Base-by-base conservation (phyloP, 2,888 invertebrate species). In the Pterostichus niger region DNA sequence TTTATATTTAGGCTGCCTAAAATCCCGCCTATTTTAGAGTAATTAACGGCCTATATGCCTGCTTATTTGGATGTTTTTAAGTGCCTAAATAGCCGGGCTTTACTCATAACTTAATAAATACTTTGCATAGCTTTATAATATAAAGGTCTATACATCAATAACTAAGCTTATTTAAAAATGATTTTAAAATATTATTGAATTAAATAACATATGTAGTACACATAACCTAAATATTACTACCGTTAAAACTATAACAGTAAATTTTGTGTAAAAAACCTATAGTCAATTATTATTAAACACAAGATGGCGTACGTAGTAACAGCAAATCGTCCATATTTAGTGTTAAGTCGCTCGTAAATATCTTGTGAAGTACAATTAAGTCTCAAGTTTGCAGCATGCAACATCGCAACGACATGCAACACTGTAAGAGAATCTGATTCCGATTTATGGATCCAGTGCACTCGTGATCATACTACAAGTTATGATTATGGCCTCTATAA, bases 381-480 rank as follows among this genome's bases (percentile, higher is more conserved):
- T 56, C 56, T 9, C 15, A 17, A 56, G 17, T 17, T 9, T 17
- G 56, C 13, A 13, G 56, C 56, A 52, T 52, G 13, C 52, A 13
- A 52, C n/a, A n/a, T 52, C n/a, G 52, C n/a, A 52, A 56, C 15
- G 7, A 10, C 49, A n/a, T 56, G 56, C 56, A 56, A 56, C 56
- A 56, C 17, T 17, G n/a, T n/a, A 49, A 13, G 13, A 17, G 56
- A 56, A 56, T 56, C 56, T 3, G 56, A 56, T 56, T 56, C 33
- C 44, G 17, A 71, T 71, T 71, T 71, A 71, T 71, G 68, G 56
- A 17, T 71, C 68, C 68, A 61, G 24, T 15, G 17, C 11, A 7
- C 68, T 64, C 35, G 64, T 35, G 64, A 64, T 64, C 64, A 64
- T 64, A 64, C 35, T 40, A 44, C 68, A 40, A 71, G 68, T 71